Base-by-base conservation (phyloP, 2,113 vertebrate species). In the Sylvietta virens region DNA sequence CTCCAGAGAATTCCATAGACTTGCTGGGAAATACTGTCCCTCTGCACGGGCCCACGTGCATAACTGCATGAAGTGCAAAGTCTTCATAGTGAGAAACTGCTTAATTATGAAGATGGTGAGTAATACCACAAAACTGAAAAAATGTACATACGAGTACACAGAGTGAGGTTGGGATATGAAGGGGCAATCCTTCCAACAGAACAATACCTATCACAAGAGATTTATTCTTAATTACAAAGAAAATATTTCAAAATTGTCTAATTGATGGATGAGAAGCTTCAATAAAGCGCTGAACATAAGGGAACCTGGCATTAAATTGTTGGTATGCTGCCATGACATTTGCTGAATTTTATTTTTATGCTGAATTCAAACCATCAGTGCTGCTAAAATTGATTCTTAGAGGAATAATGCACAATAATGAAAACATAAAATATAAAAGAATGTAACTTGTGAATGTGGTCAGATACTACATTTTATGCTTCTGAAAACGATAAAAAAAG, bases 251-350 rank as follows among this genome's bases (percentile, higher is more conserved):
- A 92, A 94, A 86, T 95, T 96, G 81, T 90, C 44, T 97, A 95
- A 97, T 88, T 95, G 91, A 88, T 91, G 84, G 95, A 93, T 96
- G 80, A 48, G 54, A 60, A 90, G 66, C 89, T 97, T 95, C 92
- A 86, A 82, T 60, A 88, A 94, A 77, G 66, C 71, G 72, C 57
- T 92, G 97, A 98, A 95, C 97, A 95, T 97, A 97, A 97, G 97
- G 95, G 76, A 97, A 98, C 37, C 79, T 98, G 97, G 97, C 96
- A 98, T 97, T 97, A 97, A 97, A 96, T 97, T 81, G 91, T 95
- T 98, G 96, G 95, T 95, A 94, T 2, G 35, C 88, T 98, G 97
- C 97, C 90, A 96, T 97, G 94, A 95, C 95, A 97, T 97, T 98
- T 98, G 90, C 92, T 94, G 81, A 91, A 92, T 97, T 97, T 97